A percentile compares a stretch with the other conserved stretches of the same genome.
Conservation (phyloP, 2,113 vertebrate species). For the Percina caprodes region DNA sequence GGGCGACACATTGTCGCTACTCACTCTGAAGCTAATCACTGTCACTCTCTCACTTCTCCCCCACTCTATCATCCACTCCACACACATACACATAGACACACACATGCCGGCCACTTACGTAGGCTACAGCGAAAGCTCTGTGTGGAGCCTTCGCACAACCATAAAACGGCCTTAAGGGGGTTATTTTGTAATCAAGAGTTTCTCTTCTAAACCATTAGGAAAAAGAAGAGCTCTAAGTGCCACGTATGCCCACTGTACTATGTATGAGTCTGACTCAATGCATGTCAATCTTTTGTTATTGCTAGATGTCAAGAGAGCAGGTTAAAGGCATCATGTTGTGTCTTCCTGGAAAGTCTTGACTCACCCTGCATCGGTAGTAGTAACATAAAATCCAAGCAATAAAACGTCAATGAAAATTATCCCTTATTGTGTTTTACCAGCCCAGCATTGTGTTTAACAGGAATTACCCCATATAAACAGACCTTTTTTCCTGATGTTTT, state of each 20-base stretch:
- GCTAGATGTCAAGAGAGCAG: background rate
- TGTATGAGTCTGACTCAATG: background rate
- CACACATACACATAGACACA: too few relatives aligned
- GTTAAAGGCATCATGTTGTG: background rate
- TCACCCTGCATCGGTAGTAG: background rate
- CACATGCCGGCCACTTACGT: too few relatives aligned
- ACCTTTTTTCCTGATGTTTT: background rate
- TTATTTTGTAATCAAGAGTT: constrained; percentile 13
- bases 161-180: background rate
- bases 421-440: background rate
- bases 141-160: too few relatives aligned
- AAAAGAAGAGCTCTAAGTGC: background rate
- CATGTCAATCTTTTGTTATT: background rate
- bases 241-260: too few relatives aligned
- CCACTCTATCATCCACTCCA: too few relatives aligned
- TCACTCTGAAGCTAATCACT: too few relatives aligned
- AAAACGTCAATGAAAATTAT: background rate
- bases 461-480: background rate
- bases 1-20: too few relatives aligned
- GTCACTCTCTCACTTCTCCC: too few relatives aligned
- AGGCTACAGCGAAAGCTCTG: too few relatives aligned
- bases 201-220: background rate
- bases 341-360: constrained; percentile 1
- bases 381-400: constrained; percentile 6
- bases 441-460: background rate